A percentile compares a stretch with the other conserved stretches of the same genome.
These are phyloP conservation scores for Montipora efflorescens DNA, from an alignment of 64 coral and sea anemone species.

Conservation along the genomic window DNA sequence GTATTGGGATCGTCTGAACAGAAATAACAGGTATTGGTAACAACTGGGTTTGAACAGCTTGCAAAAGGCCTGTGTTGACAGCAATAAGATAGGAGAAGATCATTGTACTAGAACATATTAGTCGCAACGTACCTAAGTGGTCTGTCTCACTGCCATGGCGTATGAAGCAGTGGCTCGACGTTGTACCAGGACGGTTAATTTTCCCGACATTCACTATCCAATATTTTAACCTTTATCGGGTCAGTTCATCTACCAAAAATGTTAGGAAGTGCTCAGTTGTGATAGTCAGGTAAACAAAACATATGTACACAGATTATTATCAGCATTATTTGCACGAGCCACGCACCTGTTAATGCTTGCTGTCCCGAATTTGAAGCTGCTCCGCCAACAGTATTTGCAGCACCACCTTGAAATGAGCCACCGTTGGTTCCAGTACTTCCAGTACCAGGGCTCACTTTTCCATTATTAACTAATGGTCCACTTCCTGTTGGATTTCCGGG, in stretches of 20 bases:
- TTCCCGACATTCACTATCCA: too few relatives aligned
- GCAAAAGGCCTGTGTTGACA: not conserved
- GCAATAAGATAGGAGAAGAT: not conserved
- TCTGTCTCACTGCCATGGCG: not conserved
- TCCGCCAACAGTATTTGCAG: not conserved
- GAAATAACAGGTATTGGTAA: slow-evolving; percentile 24
- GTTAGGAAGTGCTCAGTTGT: too few relatives aligned
- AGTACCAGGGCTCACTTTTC: not conserved
- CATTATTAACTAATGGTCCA: not conserved
- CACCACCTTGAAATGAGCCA: not conserved
- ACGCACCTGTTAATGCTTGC: not conserved
- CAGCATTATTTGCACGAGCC: too few relatives aligned
- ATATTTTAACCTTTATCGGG: too few relatives aligned
- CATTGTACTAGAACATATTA: not conserved
- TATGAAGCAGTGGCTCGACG: not conserved
- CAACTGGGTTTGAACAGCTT: not conserved
- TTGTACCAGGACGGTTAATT: too few relatives aligned
- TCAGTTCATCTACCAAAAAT: too few relatives aligned
- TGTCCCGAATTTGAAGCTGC: not conserved
- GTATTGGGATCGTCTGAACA: slow-evolving; percentile 33
- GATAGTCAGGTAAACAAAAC: too few relatives aligned
- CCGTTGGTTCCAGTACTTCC: not conserved
- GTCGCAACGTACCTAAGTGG: not conserved
- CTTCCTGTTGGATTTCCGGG: not conserved
- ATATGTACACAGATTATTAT: too few relatives aligned